Evolutionary conservation across 2,113 vertebrate species (phyloP), one percentile per base, ranked within the genome.

Genomic region (Carollia perspicillata): DNA sequence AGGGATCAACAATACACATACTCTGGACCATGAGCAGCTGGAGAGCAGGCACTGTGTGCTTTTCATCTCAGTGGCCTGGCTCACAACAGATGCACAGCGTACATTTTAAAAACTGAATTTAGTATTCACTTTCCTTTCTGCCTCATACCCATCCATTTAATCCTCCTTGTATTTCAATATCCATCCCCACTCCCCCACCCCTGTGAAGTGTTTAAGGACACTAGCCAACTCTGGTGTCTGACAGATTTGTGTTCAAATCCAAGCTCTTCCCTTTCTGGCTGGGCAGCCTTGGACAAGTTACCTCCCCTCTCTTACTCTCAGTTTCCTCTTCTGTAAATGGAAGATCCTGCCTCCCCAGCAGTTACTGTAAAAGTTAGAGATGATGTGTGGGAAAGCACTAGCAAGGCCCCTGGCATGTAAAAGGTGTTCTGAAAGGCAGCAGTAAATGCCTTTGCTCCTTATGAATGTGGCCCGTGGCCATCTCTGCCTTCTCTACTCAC

Each of bases 391-490:
- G 74, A 60, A 35, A 33, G 42, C 51, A 30, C 53, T 35, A 6
- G 2, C 5, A 0, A 17, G 37, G 35, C 3, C 51, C 81, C 79
- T 10, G 88, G 10, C 40, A 14, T 5, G 6, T 0, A 1, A 30
- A 9, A 49, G 68, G 13, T 22, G 2, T 40, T 12, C 71, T 1
- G 3, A 40, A 12, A 14, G 30, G 42, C 68, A n/a, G 1, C 37
- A 30, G 16, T 7, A 18, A 30, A 8, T 16, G 33, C 33, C 10
- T 12, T 1, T 3, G 1, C 18, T 40, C 78, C 18, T 79, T 26
- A 8, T 30, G 0, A 5, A 20, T 0, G 1, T 12, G 6, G 30
- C 60, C 53, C 35, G 0, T 6, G 68, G 44, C 77, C 23, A 4
- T 17, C 11, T 30, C 44, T 16, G 60, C 26, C 77, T 28, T 40